Percentiles rank a stretch among this genome's conserved stretches.
phyloP scores from a whole-genome alignment of 2,113 vertebrate species.

The Dicrurus megarhynchus region DNA sequence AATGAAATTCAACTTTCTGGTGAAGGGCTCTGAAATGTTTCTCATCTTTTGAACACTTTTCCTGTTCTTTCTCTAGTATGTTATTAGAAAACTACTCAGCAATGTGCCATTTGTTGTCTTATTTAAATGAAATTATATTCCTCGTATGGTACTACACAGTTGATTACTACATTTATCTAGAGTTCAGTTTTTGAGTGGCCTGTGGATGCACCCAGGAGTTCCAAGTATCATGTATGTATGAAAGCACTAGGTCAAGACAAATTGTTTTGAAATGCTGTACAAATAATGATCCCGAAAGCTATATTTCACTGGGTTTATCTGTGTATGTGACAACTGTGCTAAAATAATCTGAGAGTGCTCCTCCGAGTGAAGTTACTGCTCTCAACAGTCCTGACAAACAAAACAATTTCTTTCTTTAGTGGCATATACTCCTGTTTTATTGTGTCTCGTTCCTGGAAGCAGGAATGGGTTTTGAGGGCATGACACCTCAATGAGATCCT shows the following conservation, averaged over 20 bases:
- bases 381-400: slow-evolving; percentile 44
- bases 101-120: neutral
- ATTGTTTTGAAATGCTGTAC: slow-evolving; percentile 24
- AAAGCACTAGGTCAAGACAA: slow-evolving; percentile 24
- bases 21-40: neutral
- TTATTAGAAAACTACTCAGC: neutral
- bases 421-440: slow-evolving; percentile 51
- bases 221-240: neutral
- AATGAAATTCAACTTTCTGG: neutral
- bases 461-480: slow-evolving; percentile 50
- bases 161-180: neutral
- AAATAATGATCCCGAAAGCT: slow-evolving; percentile 31
- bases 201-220: neutral
- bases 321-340: slow-evolving; percentile 35
- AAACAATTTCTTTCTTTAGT: slow-evolving; percentile 63
- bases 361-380: slow-evolving; percentile 46
- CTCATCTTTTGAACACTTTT: neutral
- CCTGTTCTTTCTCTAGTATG: neutral
- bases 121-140: neutral
- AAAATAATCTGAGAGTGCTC: slow-evolving; percentile 50
- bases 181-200: neutral
- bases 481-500: slow-evolving; percentile 47
- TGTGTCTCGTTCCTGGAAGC: slow-evolving; percentile 44
- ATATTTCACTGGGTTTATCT: slow-evolving; percentile 43
- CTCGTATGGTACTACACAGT: neutral